These are phyloP conservation scores for Maccullochella peelii DNA, from an alignment of 2,113 vertebrate species.

Conservation along the genomic window DNA sequence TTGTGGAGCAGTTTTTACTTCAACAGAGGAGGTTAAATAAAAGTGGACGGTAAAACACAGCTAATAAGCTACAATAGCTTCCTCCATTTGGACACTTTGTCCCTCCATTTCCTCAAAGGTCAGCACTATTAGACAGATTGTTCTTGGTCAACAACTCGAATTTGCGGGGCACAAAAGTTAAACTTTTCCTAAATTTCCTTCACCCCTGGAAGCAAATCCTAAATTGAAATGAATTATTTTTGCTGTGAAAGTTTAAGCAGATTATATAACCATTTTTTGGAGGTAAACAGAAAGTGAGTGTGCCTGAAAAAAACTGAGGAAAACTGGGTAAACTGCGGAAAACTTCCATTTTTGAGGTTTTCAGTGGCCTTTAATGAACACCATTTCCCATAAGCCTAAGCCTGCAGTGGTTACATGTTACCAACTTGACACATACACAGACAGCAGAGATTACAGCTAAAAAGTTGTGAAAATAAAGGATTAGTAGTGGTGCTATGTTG, in stretches of 20 bases:
- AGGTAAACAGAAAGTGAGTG: background rate
- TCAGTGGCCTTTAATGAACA: background rate
- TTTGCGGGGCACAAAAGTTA: background rate
- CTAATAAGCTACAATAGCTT: background rate
- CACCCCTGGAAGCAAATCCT: background rate
- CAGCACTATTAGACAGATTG: background rate
- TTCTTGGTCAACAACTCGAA: background rate
- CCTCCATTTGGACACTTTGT: no score
- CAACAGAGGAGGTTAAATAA: background rate
- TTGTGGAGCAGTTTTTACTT: no score
- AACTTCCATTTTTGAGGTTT: background rate
- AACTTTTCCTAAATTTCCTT: background rate
- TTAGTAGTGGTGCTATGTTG: background rate
- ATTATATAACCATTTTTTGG: background rate
- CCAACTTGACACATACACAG: background rate
- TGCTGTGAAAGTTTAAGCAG: background rate
- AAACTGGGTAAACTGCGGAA: no score
- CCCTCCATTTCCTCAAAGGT: background rate
- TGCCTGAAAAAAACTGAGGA: no score
- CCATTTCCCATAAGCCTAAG: background rate
- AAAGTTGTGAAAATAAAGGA: background rate
- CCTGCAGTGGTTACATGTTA: background rate
- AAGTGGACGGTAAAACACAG: background rate
- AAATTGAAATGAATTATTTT: background rate
- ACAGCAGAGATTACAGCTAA: background rate